Percentiles rank a stretch among this genome's conserved stretches.
phyloP scores from a whole-genome alignment of 2,888 invertebrate genomes.

The Pterobdella sp. region DNA sequence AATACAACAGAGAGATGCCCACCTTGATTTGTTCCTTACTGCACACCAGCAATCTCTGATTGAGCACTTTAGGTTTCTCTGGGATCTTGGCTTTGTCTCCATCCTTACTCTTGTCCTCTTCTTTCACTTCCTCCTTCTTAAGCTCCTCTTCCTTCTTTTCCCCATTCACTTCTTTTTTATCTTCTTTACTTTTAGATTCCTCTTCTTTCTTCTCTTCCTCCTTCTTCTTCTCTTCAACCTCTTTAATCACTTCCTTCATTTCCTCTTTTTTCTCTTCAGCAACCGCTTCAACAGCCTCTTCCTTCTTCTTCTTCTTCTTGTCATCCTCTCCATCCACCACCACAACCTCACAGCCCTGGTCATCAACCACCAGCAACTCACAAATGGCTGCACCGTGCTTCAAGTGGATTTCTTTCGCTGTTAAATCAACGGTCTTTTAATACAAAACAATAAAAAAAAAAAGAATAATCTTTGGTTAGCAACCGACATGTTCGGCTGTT shows the following conservation, averaged over 20 bases:
- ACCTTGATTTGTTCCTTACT: constrained; percentile 97
- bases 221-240: constrained; percentile 13
- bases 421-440: too few species aligned
- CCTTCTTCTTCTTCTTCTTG: too few species aligned
- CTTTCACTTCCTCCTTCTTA: constrained; percentile 64
- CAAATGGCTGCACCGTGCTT: constrained; percentile 94
- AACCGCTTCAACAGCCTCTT: neutral
- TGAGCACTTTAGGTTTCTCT: constrained; percentile 60
- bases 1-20: constrained; percentile 28
- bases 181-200: neutral
- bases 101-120: constrained; percentile 34
- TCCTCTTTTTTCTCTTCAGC: neutral
- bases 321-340: constrained; percentile 1
- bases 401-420: constrained; percentile 81
- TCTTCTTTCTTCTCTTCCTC: constrained; percentile 1
- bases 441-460: too few species aligned
- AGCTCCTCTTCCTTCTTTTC: constrained; percentile 50
- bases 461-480: too few species aligned
- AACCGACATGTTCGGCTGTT: too few species aligned
- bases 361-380: constrained; percentile 80
- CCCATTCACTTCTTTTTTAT: neutral
- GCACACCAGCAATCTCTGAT: constrained; percentile 83
- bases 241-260: constrained; percentile 8
- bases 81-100: constrained; percentile 61
- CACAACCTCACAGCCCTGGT: constrained; percentile 52